These are phyloP conservation scores for Amiota mariae DNA, from an alignment of 2,888 invertebrate genomes.

Conservation along the genomic window DNA sequence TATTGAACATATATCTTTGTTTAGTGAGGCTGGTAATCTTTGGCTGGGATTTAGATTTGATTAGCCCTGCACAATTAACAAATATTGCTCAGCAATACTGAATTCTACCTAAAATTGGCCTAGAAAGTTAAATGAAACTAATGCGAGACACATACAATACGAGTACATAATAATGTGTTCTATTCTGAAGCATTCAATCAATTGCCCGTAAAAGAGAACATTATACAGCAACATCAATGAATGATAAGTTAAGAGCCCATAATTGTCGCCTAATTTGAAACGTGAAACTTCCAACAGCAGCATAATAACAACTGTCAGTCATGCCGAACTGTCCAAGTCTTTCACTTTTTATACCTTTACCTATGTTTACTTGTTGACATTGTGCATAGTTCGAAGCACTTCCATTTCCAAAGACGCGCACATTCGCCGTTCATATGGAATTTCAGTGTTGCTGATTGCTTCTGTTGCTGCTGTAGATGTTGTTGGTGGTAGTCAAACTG, in stretches of 20 bases:
- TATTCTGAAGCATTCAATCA: no score
- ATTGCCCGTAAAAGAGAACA: no score
- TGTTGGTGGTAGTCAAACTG: conserved; percentile 2
- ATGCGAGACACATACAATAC: no score
- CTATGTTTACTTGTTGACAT: background rate
- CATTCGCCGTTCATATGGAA: conserved; percentile 3
- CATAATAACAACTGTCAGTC: background rate
- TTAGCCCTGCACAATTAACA: no score
- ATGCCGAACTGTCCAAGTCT: background rate
- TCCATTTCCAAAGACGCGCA: background rate
- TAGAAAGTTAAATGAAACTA: no score
- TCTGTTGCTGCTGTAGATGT: background rate
- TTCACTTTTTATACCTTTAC: background rate
- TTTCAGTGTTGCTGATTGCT: background rate
- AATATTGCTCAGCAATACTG: no score
- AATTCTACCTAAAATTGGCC: no score
- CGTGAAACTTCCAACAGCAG: conserved; percentile 35
- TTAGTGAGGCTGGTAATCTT: no score
- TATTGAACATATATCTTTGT: no score
- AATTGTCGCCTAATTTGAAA: conserved; percentile 40
- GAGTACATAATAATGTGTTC: no score
- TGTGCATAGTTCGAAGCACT: background rate
- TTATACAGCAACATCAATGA: background rate
- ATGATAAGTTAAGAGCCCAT: conserved; percentile 14
- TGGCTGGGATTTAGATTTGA: no score